Evolutionary conservation across 1,140 invertebrate species (phyloP).

Genomic region (Drosophila lacertosa): DNA sequence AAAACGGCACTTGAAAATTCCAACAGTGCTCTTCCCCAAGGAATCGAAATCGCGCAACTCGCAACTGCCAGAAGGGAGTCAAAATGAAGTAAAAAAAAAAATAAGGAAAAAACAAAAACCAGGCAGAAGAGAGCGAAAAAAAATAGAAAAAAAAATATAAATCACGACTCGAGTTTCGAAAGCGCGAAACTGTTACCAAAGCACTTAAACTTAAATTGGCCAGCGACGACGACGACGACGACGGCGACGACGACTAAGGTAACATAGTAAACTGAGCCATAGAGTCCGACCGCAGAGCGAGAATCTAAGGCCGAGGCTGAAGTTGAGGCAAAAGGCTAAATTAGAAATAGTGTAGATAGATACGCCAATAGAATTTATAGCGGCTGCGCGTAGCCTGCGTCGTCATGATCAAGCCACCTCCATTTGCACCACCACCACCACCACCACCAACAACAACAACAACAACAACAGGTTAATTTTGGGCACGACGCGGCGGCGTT

Average conservation of each 20-base stretch:
- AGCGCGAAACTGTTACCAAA: conserved; percentile 82
- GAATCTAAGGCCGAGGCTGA: background rate
- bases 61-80: conserved; percentile 19
- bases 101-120: background rate
- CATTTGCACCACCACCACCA: background rate
- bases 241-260: conserved; percentile 48
- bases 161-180: conserved; percentile 82
- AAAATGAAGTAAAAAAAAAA: conserved; percentile 32
- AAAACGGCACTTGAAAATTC: conserved; percentile 79
- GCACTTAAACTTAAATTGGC: conserved; percentile 83
- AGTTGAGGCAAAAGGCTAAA: conserved; percentile 53
- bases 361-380: conserved; percentile 83
- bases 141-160: conserved; percentile 58
- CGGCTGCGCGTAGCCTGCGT: conserved; percentile 62
- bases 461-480: conserved; percentile 71
- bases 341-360: conserved; percentile 83
- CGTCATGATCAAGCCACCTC: conserved; percentile 61
- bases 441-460: background rate
- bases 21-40: conserved; percentile 29
- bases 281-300: conserved; percentile 34
- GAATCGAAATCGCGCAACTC: conserved; percentile 25
- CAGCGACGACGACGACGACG: conserved; percentile 56
- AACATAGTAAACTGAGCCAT: conserved; percentile 49
- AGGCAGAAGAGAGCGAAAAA: conserved; percentile 3
- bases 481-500: conserved; percentile 62